Evolutionary conservation across 2,888 invertebrate species (phyloP), one percentile per base, ranked within the genome.

Genomic region (Caenorhabditis zanzibari): DNA sequence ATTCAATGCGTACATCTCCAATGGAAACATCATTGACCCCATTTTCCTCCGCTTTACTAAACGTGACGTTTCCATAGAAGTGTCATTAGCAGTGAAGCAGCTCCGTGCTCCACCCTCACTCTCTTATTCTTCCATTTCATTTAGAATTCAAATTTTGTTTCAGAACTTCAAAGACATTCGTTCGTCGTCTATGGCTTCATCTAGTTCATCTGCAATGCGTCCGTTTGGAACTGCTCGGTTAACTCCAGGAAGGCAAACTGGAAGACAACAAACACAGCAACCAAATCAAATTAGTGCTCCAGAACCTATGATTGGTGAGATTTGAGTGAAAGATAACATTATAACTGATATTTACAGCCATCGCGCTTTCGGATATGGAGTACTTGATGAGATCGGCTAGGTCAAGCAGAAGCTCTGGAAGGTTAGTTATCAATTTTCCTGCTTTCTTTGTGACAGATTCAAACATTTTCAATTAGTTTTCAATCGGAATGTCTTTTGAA

Each of bases 361-460:
- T 87, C 59, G 87, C 87, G 7, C 59, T 87, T 7, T 87, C 87
- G n/a, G 87, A 87, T 76, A 87, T 87, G 87, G 85, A 87, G 56
- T 85, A 87, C 41, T 75, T 87, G 59, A 85, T 87, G 85, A 64
- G 79, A 61, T 82, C 84, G 35, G 84, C 87, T 10, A 68, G 87
- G 22, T 85, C 87, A 12, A 84, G 80, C 26, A 59, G 81, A 16
- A 74, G 77, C 49, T 81, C 79, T n/a, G 80, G 82, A 44, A 84
- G 87, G 87, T 84, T 35, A 49, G 63, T 19, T 35, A 16, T 12
- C 19, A 6, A 4, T 28, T 22, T 5, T 14, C 9, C 14, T 35
- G 38, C 2, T 38, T 38, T 38, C 4, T 7, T 32, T 6, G 4
- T 38, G 6, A 38, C 12, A 6, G 2, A 10, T 2, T 38, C 9